A percentile compares a stretch with the other conserved stretches of the same genome.
Evolutionary conservation across 2,797 vertebrate genomes (phyloP).

Genomic region (Platalea minor): DNA sequence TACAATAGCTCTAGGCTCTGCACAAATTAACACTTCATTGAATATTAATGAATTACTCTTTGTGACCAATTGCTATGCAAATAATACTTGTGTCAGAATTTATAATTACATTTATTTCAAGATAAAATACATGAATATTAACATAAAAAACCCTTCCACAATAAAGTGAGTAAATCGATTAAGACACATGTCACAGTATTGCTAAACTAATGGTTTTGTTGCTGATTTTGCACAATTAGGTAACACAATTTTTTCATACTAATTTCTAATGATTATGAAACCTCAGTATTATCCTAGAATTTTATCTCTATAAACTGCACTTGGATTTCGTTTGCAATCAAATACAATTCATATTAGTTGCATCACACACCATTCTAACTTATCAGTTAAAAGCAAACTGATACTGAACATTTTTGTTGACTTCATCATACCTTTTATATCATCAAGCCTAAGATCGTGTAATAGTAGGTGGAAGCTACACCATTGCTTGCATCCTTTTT

Average conservation of each 20-base stretch:
- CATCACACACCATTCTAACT: neutral
- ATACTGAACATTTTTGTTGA: neutral
- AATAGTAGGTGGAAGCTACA: neutral
- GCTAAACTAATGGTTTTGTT: neutral
- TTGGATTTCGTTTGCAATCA: neutral
- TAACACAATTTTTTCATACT: neutral
- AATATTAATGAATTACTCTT: constrained; percentile 80
- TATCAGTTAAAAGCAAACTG: neutral
- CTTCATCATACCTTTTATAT: neutral
- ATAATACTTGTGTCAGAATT: constrained; percentile 69
- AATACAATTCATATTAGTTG: neutral
- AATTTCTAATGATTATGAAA: neutral
- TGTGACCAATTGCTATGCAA: constrained; percentile 77
- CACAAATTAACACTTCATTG: constrained; percentile 73
- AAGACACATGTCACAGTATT: neutral
- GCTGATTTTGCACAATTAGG: neutral
- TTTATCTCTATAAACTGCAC: neutral
- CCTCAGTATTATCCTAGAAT: neutral
- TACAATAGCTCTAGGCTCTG: constrained; percentile 70
- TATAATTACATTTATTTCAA: constrained; percentile 66
- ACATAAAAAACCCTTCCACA: constrained; percentile 13
- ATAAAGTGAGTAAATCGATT: constrained; percentile 31
- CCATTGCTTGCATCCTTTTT: neutral
- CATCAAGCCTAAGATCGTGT: neutral
- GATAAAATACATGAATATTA: constrained; percentile 49